phyloP scores from a whole-genome alignment of 1,140 invertebrate genomes.

The Drosophila grimshawi region DNA sequence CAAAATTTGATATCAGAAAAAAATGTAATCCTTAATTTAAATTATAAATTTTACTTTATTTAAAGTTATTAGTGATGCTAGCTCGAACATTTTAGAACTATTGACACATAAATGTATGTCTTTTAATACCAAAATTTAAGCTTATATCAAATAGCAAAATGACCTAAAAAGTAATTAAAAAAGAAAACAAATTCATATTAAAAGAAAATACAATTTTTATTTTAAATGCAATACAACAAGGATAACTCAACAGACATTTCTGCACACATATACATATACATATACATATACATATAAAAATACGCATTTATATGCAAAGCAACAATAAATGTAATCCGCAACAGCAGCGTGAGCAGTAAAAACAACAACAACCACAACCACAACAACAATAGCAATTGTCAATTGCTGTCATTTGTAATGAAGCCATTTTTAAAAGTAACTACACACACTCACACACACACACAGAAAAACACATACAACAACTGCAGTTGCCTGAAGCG shows the following conservation, averaged over 20 bases:
- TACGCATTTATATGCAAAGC: slow-evolving; percentile 1
- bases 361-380: slow-evolving; percentile 21
- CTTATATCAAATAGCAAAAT: no score
- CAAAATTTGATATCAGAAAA: no score
- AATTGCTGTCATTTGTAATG: slow-evolving; percentile 52
- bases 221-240: neutral
- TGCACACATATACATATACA: neutral
- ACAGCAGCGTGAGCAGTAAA: neutral
- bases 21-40: no score
- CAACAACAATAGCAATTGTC: slow-evolving; percentile 38
- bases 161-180: no score
- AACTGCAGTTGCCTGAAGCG: slow-evolving; percentile 12
- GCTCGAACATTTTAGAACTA: no score
- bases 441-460: slow-evolving; percentile 5
- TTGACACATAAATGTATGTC: no score
- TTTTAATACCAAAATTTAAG: no score
- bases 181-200: neutral
- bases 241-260: slow-evolving; percentile 1
- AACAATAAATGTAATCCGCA: slow-evolving; percentile 29
- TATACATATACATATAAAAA: neutral
- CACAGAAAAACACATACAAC: neutral
- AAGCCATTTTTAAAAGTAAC: slow-evolving; percentile 55
- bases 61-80: no score
- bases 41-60: no score
- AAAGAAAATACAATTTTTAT: neutral